Conservation (phyloP, 2,113 vertebrate genomes). For the Sminthopsis crassicaudata region DNA sequence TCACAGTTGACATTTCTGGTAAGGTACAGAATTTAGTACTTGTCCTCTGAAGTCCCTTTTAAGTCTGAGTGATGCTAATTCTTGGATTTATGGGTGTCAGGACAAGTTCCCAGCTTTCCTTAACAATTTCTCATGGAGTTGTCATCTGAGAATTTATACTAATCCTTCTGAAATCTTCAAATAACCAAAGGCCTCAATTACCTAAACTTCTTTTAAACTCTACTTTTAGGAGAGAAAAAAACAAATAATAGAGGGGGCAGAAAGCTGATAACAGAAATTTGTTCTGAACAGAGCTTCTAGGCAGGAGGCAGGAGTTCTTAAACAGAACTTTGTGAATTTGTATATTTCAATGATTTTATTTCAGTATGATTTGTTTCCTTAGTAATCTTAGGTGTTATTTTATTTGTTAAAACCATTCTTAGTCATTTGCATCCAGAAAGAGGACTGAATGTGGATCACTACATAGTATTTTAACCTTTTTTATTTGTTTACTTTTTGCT, state of each 20-base stretch:
- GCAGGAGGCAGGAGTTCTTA: background rate
- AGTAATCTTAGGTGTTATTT: background rate
- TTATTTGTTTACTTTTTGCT: too few species aligned
- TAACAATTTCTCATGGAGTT: background rate
- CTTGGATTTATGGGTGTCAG: background rate
- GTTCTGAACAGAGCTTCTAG: conserved; percentile 30
- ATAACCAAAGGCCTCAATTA: conserved; percentile 14
- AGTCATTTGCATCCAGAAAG: too few species aligned
- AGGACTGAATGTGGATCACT: too few species aligned
- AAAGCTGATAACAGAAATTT: conserved; percentile 4
- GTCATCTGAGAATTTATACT: conserved; percentile 24
- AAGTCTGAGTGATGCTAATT: background rate
- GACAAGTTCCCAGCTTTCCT: background rate
- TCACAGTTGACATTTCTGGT: background rate
- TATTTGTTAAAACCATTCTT: background rate
- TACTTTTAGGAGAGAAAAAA: conserved; percentile 8
- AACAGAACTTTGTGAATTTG: background rate
- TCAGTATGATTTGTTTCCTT: background rate
- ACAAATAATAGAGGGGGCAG: conserved; percentile 6
- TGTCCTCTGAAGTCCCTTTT: background rate
- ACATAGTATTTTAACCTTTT: too few species aligned
- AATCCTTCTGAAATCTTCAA: conserved; percentile 3
- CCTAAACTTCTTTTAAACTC: conserved; percentile 15
- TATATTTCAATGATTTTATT: background rate
- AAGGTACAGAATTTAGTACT: background rate